A percentile compares a stretch with the other conserved stretches of the same genome.
Conservation (phyloP, 2,797 vertebrate genomes). For the Gorsachius magnificus region DNA sequence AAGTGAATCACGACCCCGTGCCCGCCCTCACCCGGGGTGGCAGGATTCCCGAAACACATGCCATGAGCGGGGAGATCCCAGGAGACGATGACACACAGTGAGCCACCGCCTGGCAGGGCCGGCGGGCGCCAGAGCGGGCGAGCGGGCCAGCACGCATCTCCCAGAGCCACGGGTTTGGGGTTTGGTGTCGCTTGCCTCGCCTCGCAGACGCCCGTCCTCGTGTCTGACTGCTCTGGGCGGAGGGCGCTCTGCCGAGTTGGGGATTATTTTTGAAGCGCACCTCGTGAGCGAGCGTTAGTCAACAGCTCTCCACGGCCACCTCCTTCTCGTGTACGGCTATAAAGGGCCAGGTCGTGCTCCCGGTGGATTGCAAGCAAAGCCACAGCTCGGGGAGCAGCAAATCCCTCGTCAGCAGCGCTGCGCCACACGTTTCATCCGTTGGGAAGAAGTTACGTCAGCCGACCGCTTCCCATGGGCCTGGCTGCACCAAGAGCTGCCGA, state of each 20-base stretch:
- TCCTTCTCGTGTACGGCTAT: neutral
- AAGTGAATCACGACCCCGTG: neutral
- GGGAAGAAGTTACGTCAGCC: fast-evolving
- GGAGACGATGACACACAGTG: neutral
- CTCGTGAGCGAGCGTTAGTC: neutral
- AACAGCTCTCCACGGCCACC: neutral
- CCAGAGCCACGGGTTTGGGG: neutral
- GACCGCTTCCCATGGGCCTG: neutral
- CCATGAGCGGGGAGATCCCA: neutral
- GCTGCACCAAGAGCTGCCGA: neutral
- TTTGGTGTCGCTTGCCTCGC: neutral
- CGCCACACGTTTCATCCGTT: fast-evolving
- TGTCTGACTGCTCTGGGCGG: neutral
- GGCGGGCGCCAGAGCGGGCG: neutral
- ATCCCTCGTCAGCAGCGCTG: fast-evolving
- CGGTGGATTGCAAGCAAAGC: neutral
- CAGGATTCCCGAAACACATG: neutral
- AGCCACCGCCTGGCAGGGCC: neutral
- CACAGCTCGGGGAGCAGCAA: neutral
- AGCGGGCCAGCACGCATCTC: fast-evolving
- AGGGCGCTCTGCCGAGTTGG: neutral
- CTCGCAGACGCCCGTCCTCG: fast-evolving
- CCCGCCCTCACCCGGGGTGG: neutral
- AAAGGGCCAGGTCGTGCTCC: neutral
- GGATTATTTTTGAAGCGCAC: slow-evolving; percentile 6